These are phyloP conservation scores for Drosophila borborema DNA, from an alignment of 2,888 invertebrate species.

Conservation along the genomic window DNA sequence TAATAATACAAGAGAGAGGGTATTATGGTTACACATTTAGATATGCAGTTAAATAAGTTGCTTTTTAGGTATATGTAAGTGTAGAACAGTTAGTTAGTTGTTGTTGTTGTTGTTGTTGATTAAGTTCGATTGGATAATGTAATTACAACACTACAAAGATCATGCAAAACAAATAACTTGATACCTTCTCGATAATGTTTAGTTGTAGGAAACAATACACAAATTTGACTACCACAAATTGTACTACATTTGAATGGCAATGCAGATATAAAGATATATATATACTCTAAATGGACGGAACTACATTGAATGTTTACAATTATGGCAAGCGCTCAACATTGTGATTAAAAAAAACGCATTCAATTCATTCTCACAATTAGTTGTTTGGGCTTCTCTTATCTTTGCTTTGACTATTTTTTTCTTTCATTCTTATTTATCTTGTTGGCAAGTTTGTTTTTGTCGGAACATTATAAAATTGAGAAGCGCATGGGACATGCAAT, in stretches of 20 bases:
- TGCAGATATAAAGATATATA: conserved; percentile 29
- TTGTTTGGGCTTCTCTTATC: conserved; percentile 4
- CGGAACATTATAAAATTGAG: conserved; percentile 56
- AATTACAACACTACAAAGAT: conserved; percentile 68
- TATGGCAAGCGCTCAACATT: conserved; percentile 78
- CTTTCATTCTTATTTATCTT: conserved; percentile 23
- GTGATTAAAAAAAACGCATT: conserved; percentile 39
- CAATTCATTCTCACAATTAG: conserved; percentile 53
- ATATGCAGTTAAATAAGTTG: conserved; percentile 48
- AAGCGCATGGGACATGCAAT: conserved; percentile 64
- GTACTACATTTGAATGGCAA: conserved; percentile 65
- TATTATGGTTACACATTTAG: conserved; percentile 82
- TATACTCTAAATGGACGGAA: conserved; percentile 59
- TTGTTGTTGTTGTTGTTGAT: conserved; percentile 22
- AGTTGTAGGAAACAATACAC: conserved; percentile 38
- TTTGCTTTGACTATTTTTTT: not conserved
- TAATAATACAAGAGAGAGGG: conserved; percentile 78
- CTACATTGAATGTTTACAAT: conserved; percentile 52
- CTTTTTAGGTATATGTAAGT: conserved; percentile 9
- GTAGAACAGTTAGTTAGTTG: conserved; percentile 39
- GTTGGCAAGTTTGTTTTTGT: conserved; percentile 59
- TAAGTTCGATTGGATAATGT: conserved; percentile 18
- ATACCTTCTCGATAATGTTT: conserved; percentile 38
- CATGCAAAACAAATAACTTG: conserved; percentile 77
- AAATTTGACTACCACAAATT: conserved; percentile 47